These are phyloP conservation scores for Poeciliopsis paucimaculata DNA, from an alignment of 2,797 vertebrate genomes.

Conservation along the genomic window DNA sequence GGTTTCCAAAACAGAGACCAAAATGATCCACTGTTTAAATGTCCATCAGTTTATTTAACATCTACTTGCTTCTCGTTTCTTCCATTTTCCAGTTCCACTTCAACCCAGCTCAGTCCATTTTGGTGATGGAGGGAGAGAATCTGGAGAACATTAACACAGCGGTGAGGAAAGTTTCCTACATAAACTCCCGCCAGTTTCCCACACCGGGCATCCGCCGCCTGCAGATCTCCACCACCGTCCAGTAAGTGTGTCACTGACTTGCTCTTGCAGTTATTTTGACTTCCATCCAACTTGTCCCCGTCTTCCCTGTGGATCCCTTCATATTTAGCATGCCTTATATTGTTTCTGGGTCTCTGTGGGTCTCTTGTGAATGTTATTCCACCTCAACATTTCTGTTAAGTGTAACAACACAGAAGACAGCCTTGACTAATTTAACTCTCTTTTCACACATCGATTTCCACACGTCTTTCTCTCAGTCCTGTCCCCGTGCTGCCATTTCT, in stretches of 20 bases:
- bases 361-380: conserved; percentile 20
- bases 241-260: conserved; percentile 80
- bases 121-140: conserved; percentile 97
- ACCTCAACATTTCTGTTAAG: conserved; percentile 38
- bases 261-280: background rate
- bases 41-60: conserved; percentile 4
- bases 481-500: conserved; percentile 25
- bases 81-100: conserved; percentile 90
- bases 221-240: conserved; percentile 90
- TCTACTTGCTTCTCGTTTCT: conserved; percentile 14
- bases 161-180: conserved; percentile 94
- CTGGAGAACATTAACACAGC: conserved; percentile 91
- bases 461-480: conserved; percentile 9
- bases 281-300: background rate
- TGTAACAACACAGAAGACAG: conserved; percentile 47
- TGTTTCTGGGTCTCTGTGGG: background rate
- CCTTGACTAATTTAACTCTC: conserved; percentile 43
- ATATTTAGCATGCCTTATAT: background rate
- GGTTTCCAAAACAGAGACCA: background rate
- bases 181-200: conserved; percentile 96
- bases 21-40: too few species aligned
- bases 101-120: conserved; percentile 94
- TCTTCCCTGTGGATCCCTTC: background rate
- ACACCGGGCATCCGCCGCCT: conserved; percentile 87
- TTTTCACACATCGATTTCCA: conserved; percentile 25